Conservation (phyloP, 92 coral and sea anemone species). For the Blastomussa wellsi region DNA sequence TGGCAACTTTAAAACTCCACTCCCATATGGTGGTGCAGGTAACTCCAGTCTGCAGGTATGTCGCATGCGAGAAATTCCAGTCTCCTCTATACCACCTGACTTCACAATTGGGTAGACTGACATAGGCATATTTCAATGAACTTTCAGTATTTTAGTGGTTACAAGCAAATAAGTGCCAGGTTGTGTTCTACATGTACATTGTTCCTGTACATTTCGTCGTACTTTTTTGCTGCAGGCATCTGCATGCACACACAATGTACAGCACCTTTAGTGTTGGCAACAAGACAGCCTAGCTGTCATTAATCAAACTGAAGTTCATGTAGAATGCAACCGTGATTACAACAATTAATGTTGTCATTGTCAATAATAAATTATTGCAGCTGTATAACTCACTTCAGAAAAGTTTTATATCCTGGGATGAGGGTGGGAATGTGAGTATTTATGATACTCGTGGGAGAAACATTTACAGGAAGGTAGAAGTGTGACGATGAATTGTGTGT, state of each 20-base stretch:
- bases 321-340: slow-evolving; percentile 9
- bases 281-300: not conserved
- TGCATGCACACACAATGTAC: too few species aligned
- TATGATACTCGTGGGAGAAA: not conserved
- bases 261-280: too few species aligned
- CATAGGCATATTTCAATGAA: not conserved
- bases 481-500: not conserved
- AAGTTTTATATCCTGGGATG: not conserved
- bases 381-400: not conserved
- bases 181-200: not conserved
- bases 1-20: slow-evolving; percentile 18
- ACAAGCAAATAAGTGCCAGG: slow-evolving; percentile 8
- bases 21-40: not conserved
- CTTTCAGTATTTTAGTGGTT: slow-evolving; percentile 1
- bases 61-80: slow-evolving; percentile 41
- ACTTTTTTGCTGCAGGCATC: not conserved
- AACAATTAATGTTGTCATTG: not conserved
- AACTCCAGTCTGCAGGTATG: slow-evolving; percentile 28
- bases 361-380: not conserved
- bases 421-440: not conserved
- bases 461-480: not conserved
- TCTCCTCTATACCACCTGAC: slow-evolving; percentile 27
- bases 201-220: not conserved
- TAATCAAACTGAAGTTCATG: not conserved
- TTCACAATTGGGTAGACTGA: slow-evolving; percentile 18